Evolutionary conservation across 2,113 vertebrate genomes (phyloP).

Genomic region (Boleophthalmus pectinirostris): DNA sequence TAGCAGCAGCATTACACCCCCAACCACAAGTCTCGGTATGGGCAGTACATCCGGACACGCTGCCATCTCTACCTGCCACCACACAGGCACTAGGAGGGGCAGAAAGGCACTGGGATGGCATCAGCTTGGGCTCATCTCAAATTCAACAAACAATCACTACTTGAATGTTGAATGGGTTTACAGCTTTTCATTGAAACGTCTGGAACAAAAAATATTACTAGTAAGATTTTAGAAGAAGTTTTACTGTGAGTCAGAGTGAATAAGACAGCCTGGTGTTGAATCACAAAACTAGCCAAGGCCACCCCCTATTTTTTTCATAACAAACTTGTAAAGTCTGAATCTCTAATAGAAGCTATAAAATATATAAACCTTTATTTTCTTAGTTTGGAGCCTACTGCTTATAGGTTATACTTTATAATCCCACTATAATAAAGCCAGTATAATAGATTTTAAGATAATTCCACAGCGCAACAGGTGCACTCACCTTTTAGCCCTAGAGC

Average conservation of each 20-base stretch:
- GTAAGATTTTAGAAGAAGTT: not conserved
- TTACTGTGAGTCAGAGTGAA: slow-evolving; percentile 33
- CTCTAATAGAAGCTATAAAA: not conserved
- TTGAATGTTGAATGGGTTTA: slow-evolving; percentile 13
- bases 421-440: not conserved
- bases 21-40: slow-evolving; percentile 50
- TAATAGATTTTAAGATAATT: not conserved
- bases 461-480: slow-evolving; percentile 13
- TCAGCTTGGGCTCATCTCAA: slow-evolving; percentile 63
- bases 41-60: slow-evolving; percentile 39
- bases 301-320: not conserved
- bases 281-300: slow-evolving; percentile 26
- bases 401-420: not conserved
- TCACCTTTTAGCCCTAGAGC: slow-evolving; percentile 29
- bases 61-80: slow-evolving; percentile 59
- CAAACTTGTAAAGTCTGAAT: not conserved
- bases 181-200: not conserved
- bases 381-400: not conserved
- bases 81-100: slow-evolving; percentile 38
- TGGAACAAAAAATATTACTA: not conserved
- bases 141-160: slow-evolving; percentile 11
- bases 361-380: not conserved
- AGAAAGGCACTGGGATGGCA: slow-evolving; percentile 34
- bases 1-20: slow-evolving; percentile 66
- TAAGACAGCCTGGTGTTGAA: slow-evolving; percentile 56